Conservation (phyloP, 2,888 invertebrate species). For the Ctenicera cuprea region DNA sequence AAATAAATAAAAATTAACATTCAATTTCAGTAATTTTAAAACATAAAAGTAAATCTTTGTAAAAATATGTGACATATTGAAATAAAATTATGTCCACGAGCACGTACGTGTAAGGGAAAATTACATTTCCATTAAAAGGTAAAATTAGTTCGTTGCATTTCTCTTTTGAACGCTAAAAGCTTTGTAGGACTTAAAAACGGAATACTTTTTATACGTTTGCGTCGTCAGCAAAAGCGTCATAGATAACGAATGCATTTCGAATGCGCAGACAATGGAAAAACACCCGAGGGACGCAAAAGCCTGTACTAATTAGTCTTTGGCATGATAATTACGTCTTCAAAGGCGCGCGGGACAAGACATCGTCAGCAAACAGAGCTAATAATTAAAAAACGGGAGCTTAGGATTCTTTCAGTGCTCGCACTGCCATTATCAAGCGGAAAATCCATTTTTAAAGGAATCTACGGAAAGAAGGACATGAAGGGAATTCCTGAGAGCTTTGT, state of each 20-base stretch:
- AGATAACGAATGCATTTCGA: constrained; percentile 47
- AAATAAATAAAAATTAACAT: too few relatives aligned
- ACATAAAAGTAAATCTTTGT: too few relatives aligned
- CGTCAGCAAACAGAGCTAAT: constrained; percentile 61
- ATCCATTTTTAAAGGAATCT: constrained; percentile 50
- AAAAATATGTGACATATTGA: too few relatives aligned
- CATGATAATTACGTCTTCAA: constrained; percentile 65
- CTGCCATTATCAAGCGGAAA: constrained; percentile 45
- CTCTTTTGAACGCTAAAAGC: constrained; percentile 12
- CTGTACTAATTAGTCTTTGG: constrained; percentile 64
- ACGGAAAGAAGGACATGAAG: constrained; percentile 33
- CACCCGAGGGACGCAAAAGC: constrained; percentile 56
- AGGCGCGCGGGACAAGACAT: constrained; percentile 61
- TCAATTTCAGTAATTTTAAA: too few relatives aligned
- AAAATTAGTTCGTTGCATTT: not conserved
- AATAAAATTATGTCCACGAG: too few relatives aligned
- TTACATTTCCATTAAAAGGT: not conserved
- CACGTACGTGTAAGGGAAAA: too few relatives aligned
- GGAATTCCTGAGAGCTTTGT: constrained; percentile 47
- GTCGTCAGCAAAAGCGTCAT: constrained; percentile 18
- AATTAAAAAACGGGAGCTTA: constrained; percentile 61
- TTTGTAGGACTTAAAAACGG: constrained; percentile 8
- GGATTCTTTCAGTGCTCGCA: constrained; percentile 47
- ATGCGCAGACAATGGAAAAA: constrained; percentile 55
- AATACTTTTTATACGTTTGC: constrained; percentile 36